Percentiles rank a stretch among this genome's conserved stretches.
These are phyloP conservation scores for Cynodonichthys magdalenae DNA, from an alignment of 2,797 vertebrate species.

Conservation along the genomic window DNA sequence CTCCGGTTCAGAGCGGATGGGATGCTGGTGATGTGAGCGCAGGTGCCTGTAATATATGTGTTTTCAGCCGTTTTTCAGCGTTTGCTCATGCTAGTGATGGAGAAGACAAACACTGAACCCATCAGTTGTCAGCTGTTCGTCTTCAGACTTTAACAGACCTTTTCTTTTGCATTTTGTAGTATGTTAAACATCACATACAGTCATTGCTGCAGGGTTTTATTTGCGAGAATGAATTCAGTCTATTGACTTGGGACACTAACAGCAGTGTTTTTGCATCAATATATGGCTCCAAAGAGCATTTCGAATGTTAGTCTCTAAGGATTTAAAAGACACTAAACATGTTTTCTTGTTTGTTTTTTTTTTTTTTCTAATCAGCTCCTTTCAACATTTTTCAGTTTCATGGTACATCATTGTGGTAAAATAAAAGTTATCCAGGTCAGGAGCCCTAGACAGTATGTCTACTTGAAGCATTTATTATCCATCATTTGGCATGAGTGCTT, in stretches of 20 bases:
- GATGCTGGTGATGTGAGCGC: conserved; percentile 33
- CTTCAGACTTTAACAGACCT: not conserved
- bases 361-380: not conserved
- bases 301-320: conserved; percentile 2
- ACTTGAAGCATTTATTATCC: conserved; percentile 12
- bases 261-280: conserved; percentile 5
- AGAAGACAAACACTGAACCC: not conserved
- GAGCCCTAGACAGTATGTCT: not conserved
- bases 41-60: conserved; percentile 40
- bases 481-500: conserved; percentile 7
- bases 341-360: not conserved
- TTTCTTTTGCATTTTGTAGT: not conserved
- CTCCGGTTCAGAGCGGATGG: conserved; percentile 74
- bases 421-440: conserved; percentile 20
- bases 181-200: not conserved
- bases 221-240: conserved; percentile 7
- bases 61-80: conserved; percentile 11
- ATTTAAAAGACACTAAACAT: not conserved
- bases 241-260: not conserved
- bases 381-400: conserved; percentile 8
- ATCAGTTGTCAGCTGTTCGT: conserved; percentile 3
- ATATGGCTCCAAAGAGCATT: conserved; percentile 8
- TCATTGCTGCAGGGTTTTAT: conserved; percentile 1
- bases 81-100: conserved; percentile 22
- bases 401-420: conserved; percentile 1